A percentile compares a stretch with the other conserved stretches of the same genome.
Conservation (phyloP, 2,888 invertebrate species). For the Boloria euphrosyne region DNA sequence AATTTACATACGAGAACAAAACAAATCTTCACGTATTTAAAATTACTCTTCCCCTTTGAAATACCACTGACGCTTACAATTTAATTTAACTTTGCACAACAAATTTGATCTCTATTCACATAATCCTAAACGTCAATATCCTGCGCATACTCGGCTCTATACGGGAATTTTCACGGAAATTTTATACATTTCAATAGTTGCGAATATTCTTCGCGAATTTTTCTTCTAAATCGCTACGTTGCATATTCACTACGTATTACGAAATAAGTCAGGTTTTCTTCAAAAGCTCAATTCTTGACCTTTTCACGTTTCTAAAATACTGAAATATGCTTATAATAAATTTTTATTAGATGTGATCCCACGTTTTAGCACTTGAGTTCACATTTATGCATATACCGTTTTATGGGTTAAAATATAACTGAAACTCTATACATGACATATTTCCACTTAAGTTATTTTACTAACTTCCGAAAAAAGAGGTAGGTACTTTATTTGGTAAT, state of each 20-base stretch:
- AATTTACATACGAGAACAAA: background rate
- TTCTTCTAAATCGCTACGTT: background rate
- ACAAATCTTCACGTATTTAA: slow-evolving; percentile 2
- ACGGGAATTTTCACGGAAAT: background rate
- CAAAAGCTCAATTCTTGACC: background rate
- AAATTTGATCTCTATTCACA: slow-evolving; percentile 11
- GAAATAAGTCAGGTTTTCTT: slow-evolving; percentile 11
- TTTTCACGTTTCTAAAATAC: slow-evolving; percentile 13
- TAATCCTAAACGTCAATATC: slow-evolving; percentile 12
- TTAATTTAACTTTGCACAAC: background rate
- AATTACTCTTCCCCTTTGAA: slow-evolving; percentile 4
- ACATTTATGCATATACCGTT: background rate
- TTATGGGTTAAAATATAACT: background rate
- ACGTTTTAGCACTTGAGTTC: background rate
- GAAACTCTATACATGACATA: no score
- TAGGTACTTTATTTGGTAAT: no score
- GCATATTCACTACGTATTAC: slow-evolving; percentile 12
- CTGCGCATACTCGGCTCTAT: background rate
- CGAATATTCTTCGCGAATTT: slow-evolving; percentile 21
- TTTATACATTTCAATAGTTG: slow-evolving; percentile 19
- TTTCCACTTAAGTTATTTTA: no score
- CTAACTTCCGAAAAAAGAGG: no score
- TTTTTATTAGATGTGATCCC: background rate
- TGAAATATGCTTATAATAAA: slow-evolving; percentile 2
- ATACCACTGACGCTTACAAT: slow-evolving; percentile 13